These are phyloP conservation scores for Acrocephalus arundinaceus DNA, from an alignment of 2,113 vertebrate species.

Conservation along the genomic window DNA sequence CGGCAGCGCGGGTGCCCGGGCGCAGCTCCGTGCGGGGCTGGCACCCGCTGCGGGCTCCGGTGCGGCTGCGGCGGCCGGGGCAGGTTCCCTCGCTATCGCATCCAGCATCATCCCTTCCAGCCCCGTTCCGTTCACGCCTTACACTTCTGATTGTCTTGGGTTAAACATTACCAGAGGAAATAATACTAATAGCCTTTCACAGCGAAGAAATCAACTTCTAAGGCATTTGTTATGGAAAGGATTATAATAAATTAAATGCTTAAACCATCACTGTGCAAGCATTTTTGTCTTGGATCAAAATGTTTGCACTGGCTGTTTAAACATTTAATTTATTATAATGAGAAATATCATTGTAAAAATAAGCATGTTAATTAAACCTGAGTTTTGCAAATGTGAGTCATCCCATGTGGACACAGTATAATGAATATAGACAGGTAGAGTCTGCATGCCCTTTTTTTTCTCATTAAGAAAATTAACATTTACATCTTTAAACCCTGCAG, in stretches of 20 bases:
- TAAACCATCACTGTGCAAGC: constrained; percentile 78
- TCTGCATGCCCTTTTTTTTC: constrained; percentile 49
- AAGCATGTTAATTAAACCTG: constrained; percentile 80
- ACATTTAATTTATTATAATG: constrained; percentile 82
- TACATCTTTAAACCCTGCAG: constrained; percentile 69
- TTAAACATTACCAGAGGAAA: constrained; percentile 72
- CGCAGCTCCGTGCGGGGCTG: neutral
- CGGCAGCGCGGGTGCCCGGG: neutral
- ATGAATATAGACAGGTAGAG: constrained; percentile 70
- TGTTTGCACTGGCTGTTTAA: constrained; percentile 82
- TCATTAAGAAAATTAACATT: constrained; percentile 72
- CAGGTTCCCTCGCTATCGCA: constrained; percentile 24
- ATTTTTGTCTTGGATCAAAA: constrained; percentile 81
- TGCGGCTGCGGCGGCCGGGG: neutral
- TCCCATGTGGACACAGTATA: constrained; percentile 67
- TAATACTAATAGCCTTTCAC: constrained; percentile 69
- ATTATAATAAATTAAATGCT: constrained; percentile 84
- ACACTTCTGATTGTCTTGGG: constrained; percentile 65
- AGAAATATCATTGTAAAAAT: constrained; percentile 75
- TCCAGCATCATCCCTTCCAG: constrained; percentile 33
- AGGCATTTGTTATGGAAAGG: constrained; percentile 75
- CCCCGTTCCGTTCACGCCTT: constrained; percentile 61
- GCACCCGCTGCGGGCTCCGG: constrained; percentile 17
- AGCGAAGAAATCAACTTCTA: constrained; percentile 66
- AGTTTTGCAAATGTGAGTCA: constrained; percentile 71